Conservation (phyloP, 1,140 invertebrate species). For the Bombus waltoni region DNA sequence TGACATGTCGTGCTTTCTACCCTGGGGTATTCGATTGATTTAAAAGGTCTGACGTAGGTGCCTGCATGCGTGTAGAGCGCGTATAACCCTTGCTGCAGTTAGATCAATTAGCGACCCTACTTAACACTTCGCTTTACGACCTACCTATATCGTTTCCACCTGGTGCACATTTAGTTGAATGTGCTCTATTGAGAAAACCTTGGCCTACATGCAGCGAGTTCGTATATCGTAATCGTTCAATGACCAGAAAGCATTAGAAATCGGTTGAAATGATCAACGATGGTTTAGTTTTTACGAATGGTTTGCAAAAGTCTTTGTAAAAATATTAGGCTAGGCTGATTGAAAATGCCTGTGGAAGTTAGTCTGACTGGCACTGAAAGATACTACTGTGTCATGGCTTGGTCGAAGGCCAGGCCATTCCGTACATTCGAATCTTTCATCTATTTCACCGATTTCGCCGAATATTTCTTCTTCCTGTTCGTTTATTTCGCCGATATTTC, state of each 20-base stretch:
- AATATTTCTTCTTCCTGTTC: background rate
- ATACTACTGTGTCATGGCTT: constrained; percentile 69
- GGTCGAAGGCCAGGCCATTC: constrained; percentile 9
- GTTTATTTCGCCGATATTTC: background rate
- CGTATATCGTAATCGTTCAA: background rate
- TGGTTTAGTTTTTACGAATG: too few relatives aligned
- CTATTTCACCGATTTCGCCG: background rate
- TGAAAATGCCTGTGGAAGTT: background rate
- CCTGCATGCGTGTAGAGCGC: background rate
- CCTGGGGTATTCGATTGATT: background rate
- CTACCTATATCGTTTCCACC: background rate
- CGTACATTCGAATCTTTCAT: background rate
- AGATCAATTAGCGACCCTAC: background rate
- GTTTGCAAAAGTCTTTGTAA: background rate
- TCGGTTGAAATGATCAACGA: background rate
- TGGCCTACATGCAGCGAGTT: background rate
- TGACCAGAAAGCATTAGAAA: background rate
- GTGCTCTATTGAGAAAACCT: background rate
- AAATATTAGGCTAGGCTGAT: background rate
- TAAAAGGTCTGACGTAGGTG: background rate
- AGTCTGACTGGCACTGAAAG: constrained; percentile 60
- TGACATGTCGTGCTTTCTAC: background rate
- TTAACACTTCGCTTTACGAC: background rate
- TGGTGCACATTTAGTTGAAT: background rate
- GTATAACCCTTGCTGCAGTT: background rate